These are phyloP conservation scores for Artemisiospiza belli DNA, from an alignment of 2,113 vertebrate genomes.

Conservation along the genomic window DNA sequence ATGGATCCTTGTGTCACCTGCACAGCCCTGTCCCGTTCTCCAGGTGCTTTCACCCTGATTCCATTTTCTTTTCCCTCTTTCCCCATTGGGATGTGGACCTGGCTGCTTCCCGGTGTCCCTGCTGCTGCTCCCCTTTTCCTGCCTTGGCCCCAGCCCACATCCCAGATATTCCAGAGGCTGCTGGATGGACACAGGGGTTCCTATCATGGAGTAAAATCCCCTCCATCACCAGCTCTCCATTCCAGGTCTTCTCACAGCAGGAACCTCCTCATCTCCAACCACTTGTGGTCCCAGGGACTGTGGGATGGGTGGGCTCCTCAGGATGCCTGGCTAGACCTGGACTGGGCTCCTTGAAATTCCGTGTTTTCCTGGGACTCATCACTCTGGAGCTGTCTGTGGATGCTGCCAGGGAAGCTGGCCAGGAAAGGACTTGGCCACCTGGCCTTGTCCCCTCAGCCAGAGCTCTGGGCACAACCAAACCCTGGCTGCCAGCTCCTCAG, in stretches of 20 bases:
- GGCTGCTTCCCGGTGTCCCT: not conserved
- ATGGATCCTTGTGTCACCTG: fast-evolving
- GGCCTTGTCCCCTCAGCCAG: not conserved
- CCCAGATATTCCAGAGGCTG: not conserved
- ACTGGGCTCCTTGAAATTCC: not conserved
- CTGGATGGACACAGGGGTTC: not conserved
- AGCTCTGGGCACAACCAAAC: fast-evolving
- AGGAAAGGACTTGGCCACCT: not conserved
- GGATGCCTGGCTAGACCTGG: not conserved
- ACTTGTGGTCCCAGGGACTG: fast-evolving
- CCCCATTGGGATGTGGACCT: fast-evolving
- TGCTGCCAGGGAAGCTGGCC: not conserved
- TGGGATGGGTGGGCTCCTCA: not conserved
- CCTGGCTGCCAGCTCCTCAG: not conserved
- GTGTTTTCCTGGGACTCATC: not conserved
- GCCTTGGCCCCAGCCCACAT: fast-evolving
- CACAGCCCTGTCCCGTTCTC: fast-evolving
- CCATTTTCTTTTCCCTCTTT: not conserved
- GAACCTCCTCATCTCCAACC: not conserved
- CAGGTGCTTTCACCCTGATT: not conserved
- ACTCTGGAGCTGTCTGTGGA: fast-evolving
- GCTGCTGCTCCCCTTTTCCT: not conserved
- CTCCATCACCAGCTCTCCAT: not conserved
- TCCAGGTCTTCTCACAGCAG: not conserved
- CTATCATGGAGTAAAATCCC: fast-evolving